Evolutionary conservation across 2,797 vertebrate species (phyloP), one percentile per base, ranked within the genome.

Genomic region (Acanthopagrus latus): DNA sequence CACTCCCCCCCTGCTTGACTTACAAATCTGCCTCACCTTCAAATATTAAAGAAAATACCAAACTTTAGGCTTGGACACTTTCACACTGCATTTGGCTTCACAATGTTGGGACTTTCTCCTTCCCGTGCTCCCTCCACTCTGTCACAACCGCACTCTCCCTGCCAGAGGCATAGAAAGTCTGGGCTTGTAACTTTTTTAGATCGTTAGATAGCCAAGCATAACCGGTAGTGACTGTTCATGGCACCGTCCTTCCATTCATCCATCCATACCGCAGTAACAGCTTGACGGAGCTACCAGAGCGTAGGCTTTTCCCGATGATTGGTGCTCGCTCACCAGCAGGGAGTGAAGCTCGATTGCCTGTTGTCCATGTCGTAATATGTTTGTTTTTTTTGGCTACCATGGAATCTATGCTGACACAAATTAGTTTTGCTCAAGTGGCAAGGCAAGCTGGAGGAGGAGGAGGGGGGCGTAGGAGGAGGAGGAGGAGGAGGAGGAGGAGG

Each of bases 1-100:
- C 27, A 68, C 62, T 48, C 18, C 18, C 48, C 54, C 47, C 76
- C n/a, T 64, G 46, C 77, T 66, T 81, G 55, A 82, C 78, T 82
- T 70, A 21, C 46, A 81, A 73, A 48, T 74, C n/a, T 58, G 57
- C 14, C 5, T 21, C 48, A 62, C 23, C 58, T 71, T 83, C 20
- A 67, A 76, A 72, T 60, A 47, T 60, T 54, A 64, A 54, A 77
- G 57, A 71, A 76, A 70, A 71, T 46, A 50, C 25, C 13, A 48
- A 56, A 68, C 41, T 72, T 70, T 69, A 23, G 20, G 38, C 60
- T 11, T 67, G n/a, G 38, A 25, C 25, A 59, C 29, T 27, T 55
- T 66, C 3, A 55, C 14, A 54, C 55, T 70, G 43, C 21, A 48
- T 68, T 41, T 68, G 41, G 52, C 44, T 76, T 54, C 29, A 50